Conservation (phyloP, 2,888 invertebrate genomes). For the Hyppa rectilinea region DNA sequence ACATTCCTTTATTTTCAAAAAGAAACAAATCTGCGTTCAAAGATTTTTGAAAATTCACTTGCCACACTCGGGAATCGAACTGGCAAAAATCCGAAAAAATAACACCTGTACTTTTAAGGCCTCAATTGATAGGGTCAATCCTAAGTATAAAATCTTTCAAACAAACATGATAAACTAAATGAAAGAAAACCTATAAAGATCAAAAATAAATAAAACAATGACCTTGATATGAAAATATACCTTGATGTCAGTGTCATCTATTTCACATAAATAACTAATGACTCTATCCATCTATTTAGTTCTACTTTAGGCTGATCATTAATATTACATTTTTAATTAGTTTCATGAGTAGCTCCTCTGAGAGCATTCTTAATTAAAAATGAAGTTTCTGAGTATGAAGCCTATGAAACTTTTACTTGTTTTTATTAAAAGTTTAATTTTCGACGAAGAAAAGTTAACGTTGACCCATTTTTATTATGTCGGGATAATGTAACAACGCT, state of each 20-base stretch:
- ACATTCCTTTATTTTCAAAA: no score
- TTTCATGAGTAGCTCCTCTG: slow-evolving; percentile 40
- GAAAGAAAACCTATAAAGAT: no score
- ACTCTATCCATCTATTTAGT: slow-evolving; percentile 3
- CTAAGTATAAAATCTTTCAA: no score
- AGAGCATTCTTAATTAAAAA: slow-evolving; percentile 57
- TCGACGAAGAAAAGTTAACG: slow-evolving; percentile 38
- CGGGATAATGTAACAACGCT: slow-evolving; percentile 31
- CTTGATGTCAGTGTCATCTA: background rate
- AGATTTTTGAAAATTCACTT: no score
- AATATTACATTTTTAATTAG: slow-evolving; percentile 49
- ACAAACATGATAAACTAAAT: no score
- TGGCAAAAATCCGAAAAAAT: no score
- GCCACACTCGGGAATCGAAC: no score
- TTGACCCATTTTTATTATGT: slow-evolving; percentile 39
- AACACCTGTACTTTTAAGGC: no score
- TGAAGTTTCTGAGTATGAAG: slow-evolving; percentile 40
- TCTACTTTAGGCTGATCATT: slow-evolving; percentile 28
- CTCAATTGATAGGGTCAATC: no score
- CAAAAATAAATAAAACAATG: no score
- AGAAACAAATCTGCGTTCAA: no score
- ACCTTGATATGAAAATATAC: background rate
- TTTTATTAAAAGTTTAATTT: slow-evolving; percentile 58
- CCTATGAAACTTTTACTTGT: slow-evolving; percentile 36
- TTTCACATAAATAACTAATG: slow-evolving; percentile 6